Evolutionary conservation across 2,888 invertebrate species (phyloP).

Genomic region (Hesperia comma): DNA sequence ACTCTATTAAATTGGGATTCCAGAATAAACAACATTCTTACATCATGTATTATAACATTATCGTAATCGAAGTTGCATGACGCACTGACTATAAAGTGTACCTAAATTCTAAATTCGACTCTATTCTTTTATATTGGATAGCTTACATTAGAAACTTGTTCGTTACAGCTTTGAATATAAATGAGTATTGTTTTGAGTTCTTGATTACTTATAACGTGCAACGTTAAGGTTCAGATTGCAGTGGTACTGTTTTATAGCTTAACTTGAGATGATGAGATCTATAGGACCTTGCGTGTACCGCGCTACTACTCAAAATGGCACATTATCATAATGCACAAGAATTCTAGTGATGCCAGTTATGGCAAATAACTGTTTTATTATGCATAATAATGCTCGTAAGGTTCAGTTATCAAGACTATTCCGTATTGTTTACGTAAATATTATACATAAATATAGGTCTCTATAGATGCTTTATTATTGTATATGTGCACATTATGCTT

Average conservation of each 20-base stretch:
- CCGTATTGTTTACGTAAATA: not conserved
- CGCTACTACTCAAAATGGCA: slow-evolving; percentile 75
- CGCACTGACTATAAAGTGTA: slow-evolving; percentile 10
- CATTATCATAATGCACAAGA: slow-evolving; percentile 79
- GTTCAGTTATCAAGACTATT: slow-evolving; percentile 5
- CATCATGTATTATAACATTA: slow-evolving; percentile 57
- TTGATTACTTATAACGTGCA: too few species aligned
- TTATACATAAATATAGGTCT: too few species aligned
- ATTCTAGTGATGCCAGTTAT: slow-evolving; percentile 70
- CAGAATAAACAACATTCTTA: slow-evolving; percentile 56
- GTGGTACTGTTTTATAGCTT: not conserved
- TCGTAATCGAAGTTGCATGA: slow-evolving; percentile 39
- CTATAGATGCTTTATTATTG: too few species aligned
- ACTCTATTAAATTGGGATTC: slow-evolving; percentile 52
- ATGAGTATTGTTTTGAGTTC: too few species aligned
- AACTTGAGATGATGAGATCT: slow-evolving; percentile 34
- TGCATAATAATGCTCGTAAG: slow-evolving; percentile 15
- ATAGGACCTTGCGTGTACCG: slow-evolving; percentile 67
- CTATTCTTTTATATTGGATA: slow-evolving; percentile 6
- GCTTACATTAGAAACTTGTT: not conserved
- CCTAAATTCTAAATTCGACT: slow-evolving; percentile 1
- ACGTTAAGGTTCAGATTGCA: slow-evolving; percentile 5
- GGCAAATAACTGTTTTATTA: slow-evolving; percentile 41
- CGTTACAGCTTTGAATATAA: too few species aligned
- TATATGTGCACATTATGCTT: too few species aligned